Conservation (phyloP, 2,113 vertebrate genomes). For the Mustelus asterias region DNA sequence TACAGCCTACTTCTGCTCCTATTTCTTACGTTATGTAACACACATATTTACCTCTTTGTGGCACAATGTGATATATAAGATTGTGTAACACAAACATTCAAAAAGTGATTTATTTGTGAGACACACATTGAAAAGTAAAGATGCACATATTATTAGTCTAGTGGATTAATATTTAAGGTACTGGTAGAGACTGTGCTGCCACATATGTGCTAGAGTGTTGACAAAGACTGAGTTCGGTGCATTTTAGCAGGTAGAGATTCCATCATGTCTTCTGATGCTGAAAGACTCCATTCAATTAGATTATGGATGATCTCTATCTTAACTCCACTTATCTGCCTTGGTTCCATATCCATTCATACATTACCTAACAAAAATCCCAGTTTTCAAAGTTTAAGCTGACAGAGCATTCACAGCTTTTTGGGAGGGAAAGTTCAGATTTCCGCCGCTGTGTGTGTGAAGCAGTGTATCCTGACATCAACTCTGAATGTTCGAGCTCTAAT, state of each 20-base stretch:
- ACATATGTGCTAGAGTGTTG: not conserved
- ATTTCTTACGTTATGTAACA: not conserved
- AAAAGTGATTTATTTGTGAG: not conserved
- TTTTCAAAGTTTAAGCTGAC: too few relatives aligned
- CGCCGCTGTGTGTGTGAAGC: too few relatives aligned
- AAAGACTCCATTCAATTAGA: not conserved
- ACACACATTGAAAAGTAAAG: not conserved
- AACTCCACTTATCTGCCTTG: too few relatives aligned
- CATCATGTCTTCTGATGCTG: not conserved
- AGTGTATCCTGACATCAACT: too few relatives aligned
- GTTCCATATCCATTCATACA: too few relatives aligned
- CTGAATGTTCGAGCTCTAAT: too few relatives aligned
- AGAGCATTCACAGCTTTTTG: too few relatives aligned
- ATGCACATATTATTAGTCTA: not conserved
- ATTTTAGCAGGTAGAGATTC: not conserved
- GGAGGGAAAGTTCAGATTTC: too few relatives aligned
- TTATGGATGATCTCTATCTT: too few relatives aligned
- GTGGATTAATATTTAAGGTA: not conserved
- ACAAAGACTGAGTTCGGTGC: not conserved
- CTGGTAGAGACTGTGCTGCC: not conserved
- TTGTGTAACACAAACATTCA: not conserved
- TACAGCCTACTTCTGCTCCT: not conserved
- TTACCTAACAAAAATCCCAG: too few relatives aligned
- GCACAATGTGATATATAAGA: not conserved
- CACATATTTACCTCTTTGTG: not conserved